Conservation (phyloP, 2,113 vertebrate species). For the Odontophorus gujanensis region DNA sequence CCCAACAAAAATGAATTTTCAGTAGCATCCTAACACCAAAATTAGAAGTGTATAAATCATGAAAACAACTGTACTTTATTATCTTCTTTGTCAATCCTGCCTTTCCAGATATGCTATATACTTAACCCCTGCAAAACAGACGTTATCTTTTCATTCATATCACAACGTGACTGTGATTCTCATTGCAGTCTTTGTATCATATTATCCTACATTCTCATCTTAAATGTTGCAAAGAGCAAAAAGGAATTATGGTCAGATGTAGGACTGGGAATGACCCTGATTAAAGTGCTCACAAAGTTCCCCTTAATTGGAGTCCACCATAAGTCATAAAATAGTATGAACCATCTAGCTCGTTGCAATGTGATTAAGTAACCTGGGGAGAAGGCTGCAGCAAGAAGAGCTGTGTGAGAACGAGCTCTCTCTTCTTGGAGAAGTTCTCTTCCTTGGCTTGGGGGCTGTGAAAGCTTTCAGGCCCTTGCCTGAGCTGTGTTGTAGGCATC, state of each 20-base stretch:
- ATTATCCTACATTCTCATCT: background rate
- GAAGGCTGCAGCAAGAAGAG: background rate
- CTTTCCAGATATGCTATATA: background rate
- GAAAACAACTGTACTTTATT: background rate
- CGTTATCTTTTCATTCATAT: background rate
- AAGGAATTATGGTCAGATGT: background rate
- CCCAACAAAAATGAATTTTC: background rate
- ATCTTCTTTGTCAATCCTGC: background rate
- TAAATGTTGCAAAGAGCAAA: background rate
- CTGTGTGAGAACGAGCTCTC: background rate
- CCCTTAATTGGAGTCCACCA: background rate
- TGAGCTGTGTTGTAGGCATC: accelerated
- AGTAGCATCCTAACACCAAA: accelerated
- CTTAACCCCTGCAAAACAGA: background rate
- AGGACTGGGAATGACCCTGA: no score
- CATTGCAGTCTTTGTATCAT: background rate
- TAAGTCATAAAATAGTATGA: background rate
- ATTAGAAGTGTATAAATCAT: background rate
- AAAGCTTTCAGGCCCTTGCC: background rate
- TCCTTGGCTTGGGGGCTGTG: background rate
- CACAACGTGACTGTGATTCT: background rate
- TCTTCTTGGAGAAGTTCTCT: background rate
- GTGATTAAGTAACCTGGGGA: background rate
- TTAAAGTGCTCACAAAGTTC: background rate
- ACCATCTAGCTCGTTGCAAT: background rate